These are phyloP conservation scores for Rhizoglyphus robini DNA, from an alignment of 1,140 invertebrate species.

Conservation along the genomic window DNA sequence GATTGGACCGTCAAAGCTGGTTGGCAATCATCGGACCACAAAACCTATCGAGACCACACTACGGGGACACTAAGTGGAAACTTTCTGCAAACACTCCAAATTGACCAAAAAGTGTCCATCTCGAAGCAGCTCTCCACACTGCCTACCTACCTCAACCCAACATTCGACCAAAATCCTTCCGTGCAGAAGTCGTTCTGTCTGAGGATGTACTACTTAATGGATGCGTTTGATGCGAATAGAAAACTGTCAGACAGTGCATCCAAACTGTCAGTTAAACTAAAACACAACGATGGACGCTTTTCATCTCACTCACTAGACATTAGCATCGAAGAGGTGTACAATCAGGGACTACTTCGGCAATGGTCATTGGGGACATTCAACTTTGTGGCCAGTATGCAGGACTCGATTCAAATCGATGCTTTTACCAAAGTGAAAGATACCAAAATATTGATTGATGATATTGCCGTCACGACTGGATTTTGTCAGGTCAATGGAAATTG, in stretches of 20 bases:
- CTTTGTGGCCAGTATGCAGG: no score
- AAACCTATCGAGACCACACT: neutral
- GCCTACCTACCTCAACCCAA: constrained; percentile 3
- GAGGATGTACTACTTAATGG: no score
- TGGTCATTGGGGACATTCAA: neutral
- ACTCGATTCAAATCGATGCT: no score
- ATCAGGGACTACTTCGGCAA: neutral
- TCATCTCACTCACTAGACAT: neutral
- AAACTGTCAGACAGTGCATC: no score
- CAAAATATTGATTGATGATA: neutral
- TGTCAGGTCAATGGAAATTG: constrained; percentile 22
- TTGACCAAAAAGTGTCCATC: neutral
- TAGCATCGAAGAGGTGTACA: neutral
- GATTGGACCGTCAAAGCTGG: neutral
- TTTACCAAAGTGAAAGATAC: no score
- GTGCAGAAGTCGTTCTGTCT: no score
- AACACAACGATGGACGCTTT: no score
- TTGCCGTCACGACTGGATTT: constrained; percentile 17
- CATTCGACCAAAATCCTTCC: no score
- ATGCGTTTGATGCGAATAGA: no score
- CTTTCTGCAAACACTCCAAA: neutral
- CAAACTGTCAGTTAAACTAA: no score
- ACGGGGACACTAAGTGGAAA: neutral
- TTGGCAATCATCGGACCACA: neutral
- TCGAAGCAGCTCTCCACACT: neutral